phyloP scores from a whole-genome alignment of 2,888 invertebrate genomes.

The Scrobipalpa atriplicella region DNA sequence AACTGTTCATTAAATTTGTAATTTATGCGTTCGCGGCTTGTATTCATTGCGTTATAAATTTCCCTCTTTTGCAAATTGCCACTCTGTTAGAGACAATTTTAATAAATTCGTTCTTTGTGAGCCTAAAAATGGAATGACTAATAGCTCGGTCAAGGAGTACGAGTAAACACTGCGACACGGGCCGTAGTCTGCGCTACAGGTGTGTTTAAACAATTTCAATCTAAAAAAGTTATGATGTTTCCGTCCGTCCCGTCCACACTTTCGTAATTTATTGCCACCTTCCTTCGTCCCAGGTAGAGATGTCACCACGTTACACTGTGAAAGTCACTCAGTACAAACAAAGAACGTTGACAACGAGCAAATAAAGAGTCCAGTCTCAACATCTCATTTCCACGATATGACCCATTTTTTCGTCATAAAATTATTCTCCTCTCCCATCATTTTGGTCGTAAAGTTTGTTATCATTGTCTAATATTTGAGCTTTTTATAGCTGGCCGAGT shows the following conservation, averaged over 20 bases:
- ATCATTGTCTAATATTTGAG: slow-evolving; percentile 71
- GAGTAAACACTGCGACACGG: slow-evolving; percentile 20
- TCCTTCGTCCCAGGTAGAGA: slow-evolving; percentile 48
- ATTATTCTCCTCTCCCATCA: slow-evolving; percentile 61
- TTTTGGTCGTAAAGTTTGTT: slow-evolving; percentile 56
- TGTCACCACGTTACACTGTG: slow-evolving; percentile 39
- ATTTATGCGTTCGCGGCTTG: slow-evolving; percentile 50
- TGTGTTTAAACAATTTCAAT: slow-evolving; percentile 44
- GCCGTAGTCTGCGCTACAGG: slow-evolving; percentile 39
- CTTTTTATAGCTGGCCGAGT: slow-evolving; percentile 59
- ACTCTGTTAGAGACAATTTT: slow-evolving; percentile 35
- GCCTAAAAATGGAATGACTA: not conserved
- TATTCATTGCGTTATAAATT: slow-evolving; percentile 48
- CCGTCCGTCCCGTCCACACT: slow-evolving; percentile 56
- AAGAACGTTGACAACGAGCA: slow-evolving; percentile 62
- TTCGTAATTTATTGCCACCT: slow-evolving; percentile 39
- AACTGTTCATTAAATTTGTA: slow-evolving; percentile 52
- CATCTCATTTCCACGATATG: slow-evolving; percentile 57
- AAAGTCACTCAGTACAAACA: slow-evolving; percentile 61
- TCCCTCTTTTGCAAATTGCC: slow-evolving; percentile 43
- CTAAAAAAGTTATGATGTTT: slow-evolving; percentile 29
- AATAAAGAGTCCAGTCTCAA: slow-evolving; percentile 59
- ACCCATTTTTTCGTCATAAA: slow-evolving; percentile 70
- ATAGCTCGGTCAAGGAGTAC: slow-evolving; percentile 10
- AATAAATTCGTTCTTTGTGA: slow-evolving; percentile 4